These are phyloP conservation scores for Cantharis rustica DNA, from an alignment of 2,888 invertebrate genomes.

Conservation along the genomic window DNA sequence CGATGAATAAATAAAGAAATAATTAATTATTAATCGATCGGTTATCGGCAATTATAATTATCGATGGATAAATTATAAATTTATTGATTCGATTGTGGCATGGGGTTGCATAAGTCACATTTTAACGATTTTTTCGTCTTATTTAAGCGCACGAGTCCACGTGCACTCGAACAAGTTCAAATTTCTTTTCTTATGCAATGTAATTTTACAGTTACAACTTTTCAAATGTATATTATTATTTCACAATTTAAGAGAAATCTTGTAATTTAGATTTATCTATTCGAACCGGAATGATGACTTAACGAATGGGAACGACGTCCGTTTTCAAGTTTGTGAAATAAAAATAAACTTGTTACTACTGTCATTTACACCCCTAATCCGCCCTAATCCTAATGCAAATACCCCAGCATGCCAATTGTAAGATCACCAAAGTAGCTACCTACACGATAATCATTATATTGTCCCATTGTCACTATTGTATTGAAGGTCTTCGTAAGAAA, in stretches of 20 bases:
- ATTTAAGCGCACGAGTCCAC: not conserved
- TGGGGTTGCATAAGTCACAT: not conserved
- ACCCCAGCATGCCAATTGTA: not conserved
- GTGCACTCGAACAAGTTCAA: not conserved
- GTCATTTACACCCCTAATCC: not conserved
- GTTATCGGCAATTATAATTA: not conserved
- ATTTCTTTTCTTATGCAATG: not conserved
- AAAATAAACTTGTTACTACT: not conserved
- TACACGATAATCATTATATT: no score
- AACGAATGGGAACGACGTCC: not conserved
- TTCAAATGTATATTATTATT: not conserved
- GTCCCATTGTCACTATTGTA: no score
- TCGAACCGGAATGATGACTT: not conserved
- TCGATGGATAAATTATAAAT: not conserved
- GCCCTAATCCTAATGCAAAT: not conserved
- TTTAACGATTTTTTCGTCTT: not conserved
- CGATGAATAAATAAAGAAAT: not conserved
- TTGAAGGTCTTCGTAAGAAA: no score
- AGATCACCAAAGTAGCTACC: not conserved
- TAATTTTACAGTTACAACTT: not conserved
- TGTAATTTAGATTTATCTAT: not conserved
- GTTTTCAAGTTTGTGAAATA: not conserved
- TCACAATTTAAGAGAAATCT: not conserved
- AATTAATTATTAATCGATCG: not conserved
- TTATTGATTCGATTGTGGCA: not conserved